Evolutionary conservation across 2,797 vertebrate species (phyloP).

Genomic region (Mormyrus proboscirostris): DNA sequence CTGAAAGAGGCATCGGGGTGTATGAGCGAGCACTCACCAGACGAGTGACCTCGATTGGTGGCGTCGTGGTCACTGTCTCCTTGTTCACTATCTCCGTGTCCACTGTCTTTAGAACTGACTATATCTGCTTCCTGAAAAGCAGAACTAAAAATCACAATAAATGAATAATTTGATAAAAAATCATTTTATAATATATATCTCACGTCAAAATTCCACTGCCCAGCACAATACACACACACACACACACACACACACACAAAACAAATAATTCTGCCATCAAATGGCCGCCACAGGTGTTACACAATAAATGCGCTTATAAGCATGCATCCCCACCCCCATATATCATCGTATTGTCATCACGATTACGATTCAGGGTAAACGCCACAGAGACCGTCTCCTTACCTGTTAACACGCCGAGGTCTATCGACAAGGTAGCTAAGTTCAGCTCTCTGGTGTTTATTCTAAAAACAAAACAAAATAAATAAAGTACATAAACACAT

Average conservation of each 20-base stretch:
- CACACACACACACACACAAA: not conserved
- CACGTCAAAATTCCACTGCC: not conserved
- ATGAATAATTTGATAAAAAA: not conserved
- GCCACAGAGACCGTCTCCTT: conserved; percentile 33
- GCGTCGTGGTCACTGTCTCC: conserved; percentile 97
- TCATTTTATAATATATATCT: conserved; percentile 32
- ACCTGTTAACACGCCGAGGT: conserved; percentile 87
- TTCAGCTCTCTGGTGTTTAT: conserved; percentile 81
- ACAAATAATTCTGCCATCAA: conserved; percentile 61
- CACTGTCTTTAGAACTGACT: conserved; percentile 98
- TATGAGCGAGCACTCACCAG: conserved; percentile 68
- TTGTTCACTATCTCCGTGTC: conserved; percentile 97
- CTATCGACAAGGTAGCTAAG: conserved; percentile 87
- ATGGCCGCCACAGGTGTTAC: conserved; percentile 60
- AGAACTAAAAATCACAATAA: conserved; percentile 63
- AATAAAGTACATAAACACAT: not conserved
- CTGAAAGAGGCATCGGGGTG: not conserved
- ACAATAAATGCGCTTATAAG: conserved; percentile 29
- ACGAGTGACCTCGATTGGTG: conserved; percentile 90
- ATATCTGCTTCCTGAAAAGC: conserved; percentile 98
- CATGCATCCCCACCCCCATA: not conserved
- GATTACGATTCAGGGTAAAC: not conserved
- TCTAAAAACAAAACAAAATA: conserved; percentile 64
- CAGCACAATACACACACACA: not conserved
- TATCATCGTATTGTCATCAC: not conserved